Evolutionary conservation across 1,140 invertebrate genomes (phyloP).

Genomic region (Dendrolimus kikuchii): DNA sequence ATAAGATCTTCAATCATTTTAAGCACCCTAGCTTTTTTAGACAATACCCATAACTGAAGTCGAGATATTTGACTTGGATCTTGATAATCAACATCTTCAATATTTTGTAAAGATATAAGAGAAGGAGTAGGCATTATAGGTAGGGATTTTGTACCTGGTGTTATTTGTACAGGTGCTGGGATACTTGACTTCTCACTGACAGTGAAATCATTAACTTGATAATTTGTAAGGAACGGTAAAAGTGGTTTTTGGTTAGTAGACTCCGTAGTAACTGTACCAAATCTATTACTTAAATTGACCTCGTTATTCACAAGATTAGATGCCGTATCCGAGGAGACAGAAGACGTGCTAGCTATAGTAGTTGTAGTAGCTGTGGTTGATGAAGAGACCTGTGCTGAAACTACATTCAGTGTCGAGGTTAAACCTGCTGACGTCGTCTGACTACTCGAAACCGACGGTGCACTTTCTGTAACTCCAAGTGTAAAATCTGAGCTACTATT

Average conservation of each 20-base stretch:
- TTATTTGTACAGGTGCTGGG: slow-evolving; percentile 3
- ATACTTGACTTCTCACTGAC: slow-evolving; percentile 13
- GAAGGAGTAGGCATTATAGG: slow-evolving; percentile 2
- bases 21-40: slow-evolving; percentile 64
- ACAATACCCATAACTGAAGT: slow-evolving; percentile 56
- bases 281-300: slow-evolving; percentile 6
- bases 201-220: slow-evolving; percentile 29
- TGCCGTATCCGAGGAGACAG: slow-evolving; percentile 24
- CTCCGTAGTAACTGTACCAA: slow-evolving; percentile 5
- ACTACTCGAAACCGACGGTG: slow-evolving; percentile 22
- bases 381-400: too few relatives aligned
- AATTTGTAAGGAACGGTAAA: slow-evolving; percentile 39
- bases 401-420: background rate
- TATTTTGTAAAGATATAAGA: slow-evolving; percentile 10
- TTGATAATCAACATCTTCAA: slow-evolving; percentile 29
- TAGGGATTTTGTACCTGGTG: slow-evolving; percentile 4
- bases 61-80: slow-evolving; percentile 46
- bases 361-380: slow-evolving; percentile 1
- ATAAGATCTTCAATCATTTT: slow-evolving; percentile 69
- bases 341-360: slow-evolving; percentile 12
- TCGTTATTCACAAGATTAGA: slow-evolving; percentile 16
- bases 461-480: slow-evolving; percentile 15
- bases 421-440: slow-evolving; percentile 22
- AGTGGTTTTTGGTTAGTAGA: slow-evolving; percentile 35
- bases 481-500: slow-evolving; percentile 14